Conservation (phyloP, 2,113 vertebrate genomes). For the Hippopotamus amphibius region DNA sequence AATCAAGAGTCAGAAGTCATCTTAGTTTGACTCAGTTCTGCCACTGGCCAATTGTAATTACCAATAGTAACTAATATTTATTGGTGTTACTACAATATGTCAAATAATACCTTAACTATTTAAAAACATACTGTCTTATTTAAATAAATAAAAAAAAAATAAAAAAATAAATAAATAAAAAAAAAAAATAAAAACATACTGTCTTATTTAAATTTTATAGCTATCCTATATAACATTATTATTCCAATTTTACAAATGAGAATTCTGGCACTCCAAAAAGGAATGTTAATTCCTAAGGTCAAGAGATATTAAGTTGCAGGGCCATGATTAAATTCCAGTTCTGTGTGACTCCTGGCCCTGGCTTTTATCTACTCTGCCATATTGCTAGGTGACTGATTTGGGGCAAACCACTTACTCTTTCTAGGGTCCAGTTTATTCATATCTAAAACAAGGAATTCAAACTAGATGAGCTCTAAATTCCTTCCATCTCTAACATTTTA, state of each 20-base stretch:
- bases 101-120: not conserved
- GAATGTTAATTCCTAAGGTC: not conserved
- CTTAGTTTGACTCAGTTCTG: not conserved
- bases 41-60: not conserved
- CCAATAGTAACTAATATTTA: not conserved
- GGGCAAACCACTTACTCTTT: not conserved
- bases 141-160: too few species aligned
- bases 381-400: not conserved
- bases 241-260: conserved; percentile 34
- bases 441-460: conserved; percentile 31
- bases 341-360: not conserved
- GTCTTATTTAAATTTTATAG: conserved; percentile 40
- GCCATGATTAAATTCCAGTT: not conserved
- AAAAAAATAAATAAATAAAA: too few species aligned
- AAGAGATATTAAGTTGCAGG: not conserved
- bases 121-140: conserved; percentile 16
- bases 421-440: conserved; percentile 34
- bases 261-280: conserved; percentile 17
- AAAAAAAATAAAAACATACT: conserved; percentile 13
- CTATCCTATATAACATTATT: not conserved
- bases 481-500: not conserved
- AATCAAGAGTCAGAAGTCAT: not conserved
- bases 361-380: not conserved
- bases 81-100: not conserved
- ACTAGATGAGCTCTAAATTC: not conserved